Evolutionary conservation across 2,113 vertebrate species (phyloP).

Genomic region (Urocolius indicus): DNA sequence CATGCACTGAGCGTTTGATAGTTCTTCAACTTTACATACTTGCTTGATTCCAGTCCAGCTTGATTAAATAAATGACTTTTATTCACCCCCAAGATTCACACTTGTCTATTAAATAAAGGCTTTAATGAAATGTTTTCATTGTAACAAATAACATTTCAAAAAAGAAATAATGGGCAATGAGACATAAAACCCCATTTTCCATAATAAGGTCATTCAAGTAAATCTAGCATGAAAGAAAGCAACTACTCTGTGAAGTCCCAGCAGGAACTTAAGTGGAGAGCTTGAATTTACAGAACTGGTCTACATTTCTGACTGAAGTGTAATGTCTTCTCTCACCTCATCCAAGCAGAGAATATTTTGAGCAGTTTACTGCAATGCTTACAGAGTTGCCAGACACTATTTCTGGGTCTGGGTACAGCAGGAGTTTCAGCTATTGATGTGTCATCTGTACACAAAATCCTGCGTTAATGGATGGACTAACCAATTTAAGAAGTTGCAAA

Average conservation of each 20-base stretch:
- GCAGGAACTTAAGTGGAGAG: constrained; percentile 31
- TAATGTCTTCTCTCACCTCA: not conserved
- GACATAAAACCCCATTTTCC: constrained; percentile 62
- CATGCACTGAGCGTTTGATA: not conserved
- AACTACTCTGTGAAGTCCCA: constrained; percentile 55
- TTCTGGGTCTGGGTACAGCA: not conserved
- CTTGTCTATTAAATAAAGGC: constrained; percentile 24
- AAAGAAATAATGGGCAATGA: constrained; percentile 46
- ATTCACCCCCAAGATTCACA: constrained; percentile 50
- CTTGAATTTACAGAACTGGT: constrained; percentile 32
- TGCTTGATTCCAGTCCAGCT: not conserved
- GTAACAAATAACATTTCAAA: constrained; percentile 24
- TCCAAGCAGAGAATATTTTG: not conserved
- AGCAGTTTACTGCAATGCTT: not conserved
- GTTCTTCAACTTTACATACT: not conserved
- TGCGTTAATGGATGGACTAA: not conserved
- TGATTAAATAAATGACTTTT: constrained; percentile 24
- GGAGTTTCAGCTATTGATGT: not conserved
- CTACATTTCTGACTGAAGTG: constrained; percentile 13
- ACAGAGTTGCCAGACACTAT: not conserved
- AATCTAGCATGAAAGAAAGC: constrained; percentile 67
- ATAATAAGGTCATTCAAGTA: constrained; percentile 66
- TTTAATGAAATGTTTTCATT: constrained; percentile 57
- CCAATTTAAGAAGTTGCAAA: not conserved
- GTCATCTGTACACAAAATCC: not conserved